Evolutionary conservation across 2,888 invertebrate species (phyloP), one percentile per base, ranked within the genome.

Genomic region (Amaurobius ferox): DNA sequence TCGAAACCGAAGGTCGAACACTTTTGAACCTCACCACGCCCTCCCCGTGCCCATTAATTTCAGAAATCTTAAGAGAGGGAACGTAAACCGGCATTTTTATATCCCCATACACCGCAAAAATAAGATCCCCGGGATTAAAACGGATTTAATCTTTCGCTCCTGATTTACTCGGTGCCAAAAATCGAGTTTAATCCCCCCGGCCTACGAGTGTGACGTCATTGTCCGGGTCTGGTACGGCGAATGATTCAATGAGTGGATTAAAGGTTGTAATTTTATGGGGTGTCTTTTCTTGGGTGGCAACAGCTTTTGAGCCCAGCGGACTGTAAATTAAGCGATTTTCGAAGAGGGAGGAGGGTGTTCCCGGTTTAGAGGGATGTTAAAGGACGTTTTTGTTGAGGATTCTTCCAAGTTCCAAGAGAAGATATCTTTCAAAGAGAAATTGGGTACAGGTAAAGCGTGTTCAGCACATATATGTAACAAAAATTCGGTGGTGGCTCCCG

Each of bases 191-290:
- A 79, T 73, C 72, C 76, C 67, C 29, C 55, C 55, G 23, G 5
- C 16, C 16, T 44, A 13, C 23, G 19, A 23, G 11, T 40, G 70
- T 85, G 83, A 85, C 83, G 83, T 85, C 83, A 85, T 77, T 78
- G 77, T 85, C 16, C 35, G 29, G 44, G 32, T 19, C 64, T 66
- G 44, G 28, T 39, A 29, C 48, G 39, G 77, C 77, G 77, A 55
- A 74, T 85, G 83, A 85, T 85, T 85, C 83, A 85, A 85, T 85
- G 83, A 85, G 77, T 85, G 83, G 83, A 85, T 85, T 85, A 80
- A 67, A 55, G 81, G 64, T 19, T 64, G 77, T 77, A 77, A 85
- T 77, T 85, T 85, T 85, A 77, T 72, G 77, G 66, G 76, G 81
- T 83, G 81, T 78, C 77, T 35, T 67, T 78, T 55, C 55, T 7